A percentile compares a stretch with the other conserved stretches of the same genome.
These are phyloP conservation scores for Bursaphelenchus mucronatus DNA, from an alignment of 1,140 invertebrate species.

Conservation along the genomic window DNA sequence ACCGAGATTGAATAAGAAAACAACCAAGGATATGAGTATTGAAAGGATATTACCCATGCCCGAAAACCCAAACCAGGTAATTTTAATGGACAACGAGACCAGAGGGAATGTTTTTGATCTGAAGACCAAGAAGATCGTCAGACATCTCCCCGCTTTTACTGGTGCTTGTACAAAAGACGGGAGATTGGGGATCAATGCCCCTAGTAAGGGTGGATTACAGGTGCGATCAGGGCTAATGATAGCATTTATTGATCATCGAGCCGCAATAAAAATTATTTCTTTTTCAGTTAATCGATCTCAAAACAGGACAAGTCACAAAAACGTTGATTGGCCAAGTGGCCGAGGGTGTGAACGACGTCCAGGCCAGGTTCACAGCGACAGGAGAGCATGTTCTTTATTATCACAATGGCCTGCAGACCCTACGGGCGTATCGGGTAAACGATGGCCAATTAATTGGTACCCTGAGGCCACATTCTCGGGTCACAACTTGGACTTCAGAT, in stretches of 20 bases:
- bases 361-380: conserved; percentile 84
- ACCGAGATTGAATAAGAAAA: conserved; percentile 73
- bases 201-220: conserved; percentile 81
- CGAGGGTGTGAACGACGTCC: conserved; percentile 92
- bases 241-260: background rate
- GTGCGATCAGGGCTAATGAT: conserved; percentile 32
- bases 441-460: conserved; percentile 45
- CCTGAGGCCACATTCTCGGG: conserved; percentile 42
- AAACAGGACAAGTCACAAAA: conserved; percentile 74
- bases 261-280: conserved; percentile 28
- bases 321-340: conserved; percentile 80
- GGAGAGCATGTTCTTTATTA: conserved; percentile 95
- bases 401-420: conserved; percentile 74
- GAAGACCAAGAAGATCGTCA: conserved; percentile 64
- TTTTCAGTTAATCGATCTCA: conserved; percentile 71
- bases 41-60: conserved; percentile 72
- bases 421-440: conserved; percentile 34
- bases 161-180: conserved; percentile 64
- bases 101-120: conserved; percentile 77
- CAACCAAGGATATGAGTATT: conserved; percentile 70
- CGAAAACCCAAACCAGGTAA: conserved; percentile 67
- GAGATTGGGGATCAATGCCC: conserved; percentile 80
- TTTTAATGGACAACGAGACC: conserved; percentile 68
- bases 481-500: conserved; percentile 40
- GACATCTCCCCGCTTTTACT: conserved; percentile 65